These are phyloP conservation scores for Sinocyclocheilus grahami DNA, from an alignment of 2,113 vertebrate species.

Conservation along the genomic window DNA sequence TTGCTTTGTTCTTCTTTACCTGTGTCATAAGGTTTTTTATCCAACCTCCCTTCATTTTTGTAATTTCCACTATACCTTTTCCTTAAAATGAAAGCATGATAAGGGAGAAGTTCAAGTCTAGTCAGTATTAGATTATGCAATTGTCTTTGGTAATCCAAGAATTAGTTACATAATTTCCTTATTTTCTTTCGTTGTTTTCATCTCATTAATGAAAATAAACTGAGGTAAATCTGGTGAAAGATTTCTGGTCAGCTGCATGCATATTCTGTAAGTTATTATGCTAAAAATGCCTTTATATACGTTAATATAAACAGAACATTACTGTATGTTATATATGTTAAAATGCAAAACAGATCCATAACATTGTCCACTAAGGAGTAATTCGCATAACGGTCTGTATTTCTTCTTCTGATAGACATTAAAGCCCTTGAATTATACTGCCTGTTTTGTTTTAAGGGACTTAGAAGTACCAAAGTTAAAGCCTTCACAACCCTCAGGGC, in stretches of 20 bases:
- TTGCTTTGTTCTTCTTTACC: constrained; percentile 12
- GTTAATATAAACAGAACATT: not conserved
- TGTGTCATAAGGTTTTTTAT: constrained; percentile 26
- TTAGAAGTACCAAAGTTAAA: constrained; percentile 48
- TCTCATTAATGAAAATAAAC: not conserved
- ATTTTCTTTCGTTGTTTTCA: not conserved
- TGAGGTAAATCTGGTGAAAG: not conserved
- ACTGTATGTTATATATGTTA: not conserved
- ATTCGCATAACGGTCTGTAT: constrained; percentile 32
- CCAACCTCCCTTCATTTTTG: not conserved
- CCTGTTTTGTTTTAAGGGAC: constrained; percentile 26
- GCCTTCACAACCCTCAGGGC: constrained; percentile 48
- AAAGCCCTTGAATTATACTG: not conserved
- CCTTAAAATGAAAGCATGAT: not conserved
- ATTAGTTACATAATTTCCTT: not conserved
- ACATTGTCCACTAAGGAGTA: constrained; percentile 43
- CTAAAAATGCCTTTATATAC: not conserved
- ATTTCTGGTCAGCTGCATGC: not conserved
- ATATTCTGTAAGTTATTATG: not conserved
- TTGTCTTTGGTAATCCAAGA: not conserved
- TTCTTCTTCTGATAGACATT: constrained; percentile 58
- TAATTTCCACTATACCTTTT: not conserved
- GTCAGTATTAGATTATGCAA: not conserved
- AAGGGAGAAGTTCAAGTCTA: not conserved
- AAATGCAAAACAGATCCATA: not conserved